phyloP scores from a whole-genome alignment of 2,797 vertebrate species.

The Graptemys geographica region DNA sequence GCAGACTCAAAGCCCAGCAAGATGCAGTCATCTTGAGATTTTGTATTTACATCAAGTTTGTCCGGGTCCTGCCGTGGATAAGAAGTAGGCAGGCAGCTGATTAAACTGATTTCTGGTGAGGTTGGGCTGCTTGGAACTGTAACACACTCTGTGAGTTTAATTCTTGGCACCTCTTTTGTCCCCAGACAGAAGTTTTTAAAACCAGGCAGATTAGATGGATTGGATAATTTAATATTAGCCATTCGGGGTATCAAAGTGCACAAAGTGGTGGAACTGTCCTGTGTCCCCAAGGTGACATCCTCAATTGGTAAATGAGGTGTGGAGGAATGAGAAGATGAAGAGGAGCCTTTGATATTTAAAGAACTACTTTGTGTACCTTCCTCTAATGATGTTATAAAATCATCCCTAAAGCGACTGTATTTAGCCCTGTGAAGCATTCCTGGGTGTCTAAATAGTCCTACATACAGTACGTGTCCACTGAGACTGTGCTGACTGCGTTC shows the following conservation, averaged over 20 bases:
- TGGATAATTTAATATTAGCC: conserved; percentile 88
- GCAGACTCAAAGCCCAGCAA: conserved; percentile 37
- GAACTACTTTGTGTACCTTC: conserved; percentile 80
- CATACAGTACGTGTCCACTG: conserved; percentile 79
- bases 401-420: conserved; percentile 93
- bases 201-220: conserved; percentile 81
- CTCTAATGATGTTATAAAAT: conserved; percentile 88
- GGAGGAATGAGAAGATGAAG: conserved; percentile 76
- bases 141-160: conserved; percentile 79
- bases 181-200: conserved; percentile 85
- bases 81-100: conserved; percentile 71
- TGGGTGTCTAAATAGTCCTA: conserved; percentile 81
- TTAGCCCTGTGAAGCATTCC: conserved; percentile 95
- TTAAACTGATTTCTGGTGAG: conserved; percentile 69
- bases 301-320: conserved; percentile 73
- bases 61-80: conserved; percentile 60
- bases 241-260: conserved; percentile 89
- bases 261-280: conserved; percentile 83
- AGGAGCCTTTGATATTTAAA: conserved; percentile 77
- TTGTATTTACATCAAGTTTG: not conserved
- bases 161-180: conserved; percentile 78
- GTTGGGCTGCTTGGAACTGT: conserved; percentile 73
- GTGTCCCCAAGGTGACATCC: conserved; percentile 76
- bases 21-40: not conserved
- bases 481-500: conserved; percentile 80